Evolutionary conservation across 1,140 invertebrate genomes (phyloP), one percentile per base, ranked within the genome.

Genomic region (Monomorium pharaonis): DNA sequence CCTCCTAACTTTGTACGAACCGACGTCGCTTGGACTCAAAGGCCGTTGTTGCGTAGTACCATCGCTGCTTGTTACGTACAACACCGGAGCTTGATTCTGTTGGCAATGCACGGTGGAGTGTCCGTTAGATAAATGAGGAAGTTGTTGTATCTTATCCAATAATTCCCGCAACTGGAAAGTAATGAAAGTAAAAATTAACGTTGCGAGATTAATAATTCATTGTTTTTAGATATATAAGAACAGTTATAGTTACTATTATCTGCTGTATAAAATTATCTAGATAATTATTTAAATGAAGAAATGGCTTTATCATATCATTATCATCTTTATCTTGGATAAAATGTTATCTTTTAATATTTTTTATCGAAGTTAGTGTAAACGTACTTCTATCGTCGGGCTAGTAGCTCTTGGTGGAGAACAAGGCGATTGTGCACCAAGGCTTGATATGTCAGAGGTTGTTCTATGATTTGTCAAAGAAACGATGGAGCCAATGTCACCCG

Each of bases 371-470:
- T 54, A 21, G 2, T n/a, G n/a, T n/a, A 9, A 24, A 63, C 67
- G 51, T 90, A 95, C 96, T 93, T 97, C 97, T 85, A 96, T 96
- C 16, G 97, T 98, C 2, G 97, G 97, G 91, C 97, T 97, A 10
- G 97, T 98, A 12, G 97, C 97, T 90, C 97, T 96, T 0, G 97
- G 97, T 1, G 97, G 97, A 1, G 97, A 98, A 87, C 97, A 96
- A 24, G 96, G 96, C 47, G 96, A 95, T 92, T 95, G 94, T 88
- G 94, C 94, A 85, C 96, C 96, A 87, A 97, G 92, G 93, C 96
- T 97, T 88, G 96, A 97, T 77, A 97, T 96, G 87, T 96, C 96
- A 3, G 96, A 97, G 7, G 96, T 96, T 21, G 96, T 97, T 90
- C 96, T 96, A 74, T 96, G 96, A 93, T 96, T 96, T 24, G 95